Percentiles rank a stretch among this genome's conserved stretches.
These are phyloP conservation scores for Norana najaformis DNA, from an alignment of 2,888 invertebrate species.

Conservation along the genomic window DNA sequence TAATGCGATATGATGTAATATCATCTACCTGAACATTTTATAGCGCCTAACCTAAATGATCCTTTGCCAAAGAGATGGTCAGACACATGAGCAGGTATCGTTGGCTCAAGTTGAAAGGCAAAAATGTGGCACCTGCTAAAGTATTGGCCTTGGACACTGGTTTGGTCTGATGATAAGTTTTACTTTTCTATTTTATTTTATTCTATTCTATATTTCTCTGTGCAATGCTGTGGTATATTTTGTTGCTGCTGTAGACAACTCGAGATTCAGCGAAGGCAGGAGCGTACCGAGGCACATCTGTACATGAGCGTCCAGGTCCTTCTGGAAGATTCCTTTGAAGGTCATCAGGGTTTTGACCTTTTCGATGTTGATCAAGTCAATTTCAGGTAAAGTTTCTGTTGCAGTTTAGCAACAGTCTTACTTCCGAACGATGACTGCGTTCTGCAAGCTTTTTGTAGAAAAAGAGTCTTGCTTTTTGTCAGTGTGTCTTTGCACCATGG, in stretches of 20 bases:
- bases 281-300: slow-evolving; percentile 92
- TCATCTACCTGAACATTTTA: too few relatives aligned
- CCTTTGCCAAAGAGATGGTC: too few relatives aligned
- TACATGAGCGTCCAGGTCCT: slow-evolving; percentile 83
- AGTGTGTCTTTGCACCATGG: too few relatives aligned
- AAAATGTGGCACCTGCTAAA: neutral
- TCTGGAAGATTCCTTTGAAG: slow-evolving; percentile 66
- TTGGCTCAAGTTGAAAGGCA: neutral
- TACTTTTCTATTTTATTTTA: neutral
- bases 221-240: too few relatives aligned
- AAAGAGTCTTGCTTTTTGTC: too few relatives aligned
- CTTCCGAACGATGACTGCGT: too few relatives aligned
- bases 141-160: neutral
- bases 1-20: too few relatives aligned
- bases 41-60: too few relatives aligned
- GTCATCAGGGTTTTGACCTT: slow-evolving; percentile 92
- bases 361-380: slow-evolving; percentile 81
- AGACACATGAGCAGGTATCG: too few relatives aligned
- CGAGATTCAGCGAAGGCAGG: slow-evolving; percentile 87
- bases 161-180: neutral
- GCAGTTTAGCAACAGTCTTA: neutral
- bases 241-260: slow-evolving; percentile 64
- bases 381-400: slow-evolving; percentile 42
- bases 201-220: too few relatives aligned
- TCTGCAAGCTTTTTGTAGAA: too few relatives aligned